phyloP scores from a whole-genome alignment of 1,140 invertebrate species.

The Drosophila pseudoananassae region DNA sequence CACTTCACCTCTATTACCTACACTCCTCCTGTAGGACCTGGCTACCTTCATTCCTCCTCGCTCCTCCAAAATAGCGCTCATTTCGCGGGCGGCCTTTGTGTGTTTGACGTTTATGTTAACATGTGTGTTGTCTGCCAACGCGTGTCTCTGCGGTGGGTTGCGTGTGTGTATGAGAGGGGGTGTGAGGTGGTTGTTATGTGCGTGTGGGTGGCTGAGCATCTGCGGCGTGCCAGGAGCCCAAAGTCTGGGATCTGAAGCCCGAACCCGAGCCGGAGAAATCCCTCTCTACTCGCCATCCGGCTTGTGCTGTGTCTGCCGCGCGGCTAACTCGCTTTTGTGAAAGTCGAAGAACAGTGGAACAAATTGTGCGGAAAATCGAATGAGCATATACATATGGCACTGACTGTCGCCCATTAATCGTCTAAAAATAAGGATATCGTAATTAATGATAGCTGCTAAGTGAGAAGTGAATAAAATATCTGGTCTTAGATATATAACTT shows the following conservation, averaged over 20 bases:
- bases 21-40: slow-evolving; percentile 11
- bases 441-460: not conserved
- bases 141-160: slow-evolving; percentile 52
- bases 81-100: slow-evolving; percentile 59
- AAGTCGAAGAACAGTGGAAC: slow-evolving; percentile 27
- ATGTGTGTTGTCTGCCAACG: slow-evolving; percentile 73
- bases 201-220: slow-evolving; percentile 56
- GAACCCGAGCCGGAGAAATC: slow-evolving; percentile 42
- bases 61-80: not conserved
- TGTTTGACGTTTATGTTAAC: slow-evolving; percentile 82
- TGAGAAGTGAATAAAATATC: not conserved
- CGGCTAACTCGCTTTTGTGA: slow-evolving; percentile 43
- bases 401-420: slow-evolving; percentile 1
- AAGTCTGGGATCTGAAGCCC: slow-evolving; percentile 44
- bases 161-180: slow-evolving; percentile 16
- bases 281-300: slow-evolving; percentile 40
- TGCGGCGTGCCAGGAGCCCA: slow-evolving; percentile 69
- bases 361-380: slow-evolving; percentile 22
- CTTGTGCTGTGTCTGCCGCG: slow-evolving; percentile 38
- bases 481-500: too few species aligned
- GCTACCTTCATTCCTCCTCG: not conserved
- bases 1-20: slow-evolving; percentile 35
- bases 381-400: not conserved
- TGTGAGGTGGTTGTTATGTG: slow-evolving; percentile 13
- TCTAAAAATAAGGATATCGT: slow-evolving; percentile 4